phyloP scores from a whole-genome alignment of 2,888 invertebrate genomes.

The Cerastoderma edule region DNA sequence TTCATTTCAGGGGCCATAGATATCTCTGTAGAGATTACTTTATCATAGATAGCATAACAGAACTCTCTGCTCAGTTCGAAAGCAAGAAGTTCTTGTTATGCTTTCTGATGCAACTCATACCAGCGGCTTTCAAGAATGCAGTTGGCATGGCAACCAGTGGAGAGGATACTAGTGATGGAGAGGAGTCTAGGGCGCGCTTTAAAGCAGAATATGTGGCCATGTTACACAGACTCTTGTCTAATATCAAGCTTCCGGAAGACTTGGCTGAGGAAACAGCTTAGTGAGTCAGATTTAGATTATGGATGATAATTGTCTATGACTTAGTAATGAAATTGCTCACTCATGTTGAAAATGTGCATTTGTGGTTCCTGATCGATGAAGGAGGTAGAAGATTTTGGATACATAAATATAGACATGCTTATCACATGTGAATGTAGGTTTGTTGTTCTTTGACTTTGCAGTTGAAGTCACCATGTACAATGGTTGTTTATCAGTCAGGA shows the following conservation, averaged over 20 bases:
- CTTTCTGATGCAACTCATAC: slow-evolving; percentile 72
- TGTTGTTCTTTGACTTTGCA: too few species aligned
- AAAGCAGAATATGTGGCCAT: slow-evolving; percentile 63
- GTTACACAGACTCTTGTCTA: slow-evolving; percentile 71
- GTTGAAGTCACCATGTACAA: too few species aligned
- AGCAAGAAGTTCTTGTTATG: slow-evolving; percentile 63
- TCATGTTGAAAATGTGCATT: too few species aligned
- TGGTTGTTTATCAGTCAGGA: too few species aligned
- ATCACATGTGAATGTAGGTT: too few species aligned
- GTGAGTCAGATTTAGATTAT: slow-evolving; percentile 51
- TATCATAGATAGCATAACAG: slow-evolving; percentile 67
- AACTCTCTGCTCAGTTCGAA: slow-evolving; percentile 67
- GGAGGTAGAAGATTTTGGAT: too few species aligned
- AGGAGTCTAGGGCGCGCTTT: slow-evolving; percentile 52
- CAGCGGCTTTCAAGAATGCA: slow-evolving; percentile 72
- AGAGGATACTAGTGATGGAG: slow-evolving; percentile 71
- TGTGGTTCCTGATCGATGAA: too few species aligned
- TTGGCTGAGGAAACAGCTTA: slow-evolving; percentile 63
- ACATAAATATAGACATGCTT: too few species aligned
- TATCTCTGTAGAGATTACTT: slow-evolving; percentile 70
- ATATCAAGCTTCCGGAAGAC: slow-evolving; percentile 63
- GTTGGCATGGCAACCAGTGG: slow-evolving; percentile 64
- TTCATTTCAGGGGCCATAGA: slow-evolving; percentile 71
- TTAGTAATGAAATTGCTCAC: too few species aligned
- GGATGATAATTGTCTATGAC: too few species aligned